phyloP scores from a whole-genome alignment of 2,888 invertebrate genomes.

The Tenthredo notha region DNA sequence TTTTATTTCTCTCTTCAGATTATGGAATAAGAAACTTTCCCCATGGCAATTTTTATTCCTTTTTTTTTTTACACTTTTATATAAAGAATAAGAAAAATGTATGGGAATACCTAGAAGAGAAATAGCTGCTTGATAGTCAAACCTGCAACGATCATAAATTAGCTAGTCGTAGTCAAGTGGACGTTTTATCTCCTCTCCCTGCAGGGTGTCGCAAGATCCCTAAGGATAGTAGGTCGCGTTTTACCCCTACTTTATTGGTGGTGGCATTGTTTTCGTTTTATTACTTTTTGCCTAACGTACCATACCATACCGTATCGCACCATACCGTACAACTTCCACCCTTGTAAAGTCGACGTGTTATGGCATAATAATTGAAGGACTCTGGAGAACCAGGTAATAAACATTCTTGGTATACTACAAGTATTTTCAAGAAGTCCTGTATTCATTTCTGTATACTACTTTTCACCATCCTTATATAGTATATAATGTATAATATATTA shows the following conservation, averaged over 20 bases:
- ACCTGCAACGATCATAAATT: conserved; percentile 7
- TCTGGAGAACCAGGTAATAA: conserved; percentile 20
- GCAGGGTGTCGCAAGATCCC: background rate
- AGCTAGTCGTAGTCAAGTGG: conserved; percentile 6
- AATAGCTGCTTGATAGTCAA: background rate
- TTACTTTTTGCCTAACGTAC: background rate
- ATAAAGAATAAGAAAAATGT: background rate
- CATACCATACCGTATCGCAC: background rate
- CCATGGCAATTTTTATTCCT: background rate
- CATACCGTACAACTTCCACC: background rate
- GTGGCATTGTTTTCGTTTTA: conserved; percentile 34
- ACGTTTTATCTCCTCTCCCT: conserved; percentile 7
- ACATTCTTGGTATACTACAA: conserved; percentile 5
- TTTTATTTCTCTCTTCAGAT: background rate
- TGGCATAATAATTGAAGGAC: conserved; percentile 42
- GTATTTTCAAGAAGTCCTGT: background rate
- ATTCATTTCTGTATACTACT: background rate
- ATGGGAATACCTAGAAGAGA: background rate
- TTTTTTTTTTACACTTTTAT: background rate
- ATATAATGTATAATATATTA: background rate
- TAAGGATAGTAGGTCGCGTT: background rate
- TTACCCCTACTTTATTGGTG: conserved; percentile 14
- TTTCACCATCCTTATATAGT: background rate
- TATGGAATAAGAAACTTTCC: background rate
- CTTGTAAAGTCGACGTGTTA: conserved; percentile 24